Evolutionary conservation across 2,797 vertebrate genomes (phyloP), one percentile per base, ranked within the genome.

Genomic region (Rhodeus uyekii): DNA sequence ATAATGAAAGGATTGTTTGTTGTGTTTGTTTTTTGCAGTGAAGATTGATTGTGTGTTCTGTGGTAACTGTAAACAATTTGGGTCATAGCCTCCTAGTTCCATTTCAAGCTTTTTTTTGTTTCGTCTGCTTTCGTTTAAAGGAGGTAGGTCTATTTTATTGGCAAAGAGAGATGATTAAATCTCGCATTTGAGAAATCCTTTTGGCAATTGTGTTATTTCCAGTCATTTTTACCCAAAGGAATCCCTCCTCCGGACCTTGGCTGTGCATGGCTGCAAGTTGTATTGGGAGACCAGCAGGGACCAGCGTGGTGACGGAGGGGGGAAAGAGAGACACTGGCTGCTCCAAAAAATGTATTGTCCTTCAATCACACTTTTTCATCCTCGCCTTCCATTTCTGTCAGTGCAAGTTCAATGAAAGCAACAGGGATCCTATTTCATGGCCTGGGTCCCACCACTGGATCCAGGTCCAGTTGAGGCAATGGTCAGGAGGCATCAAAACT

Each of bases 401-500:
- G 74, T 81, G 74, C 79, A 83, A 69, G 72, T 71, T 69, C 86
- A 76, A 68, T 80, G 50, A 83, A 74, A 78, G 68, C 34, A 81
- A 60, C 83, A 64, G 77, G 60, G 72, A 77, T 76, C 81, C 68
- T 82, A 27, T 80, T 58, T 80, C 67, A 76, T 74, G 67, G 69
- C 73, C 83, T 78, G 87, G 76, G 67, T 81, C 50, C 78, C 87
- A 75, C 42, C 29, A 27, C 13, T 36, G 63, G 55, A 83, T 87
- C 83, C 83, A 83, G 61, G 80, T 87, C 83, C 83, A 83, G 44
- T 84, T 74, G 84, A 82, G 79, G 81, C 88, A 83, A 80, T 39
- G 87, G 93, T 95, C 93, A 94, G 86, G 93, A 94, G 80, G 93
- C 86, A 74, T 94, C 92, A 85, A 94, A 94, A 88, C 94, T 94